These are phyloP conservation scores for Aurelia sp. DNA, from an alignment of 30 jellyfish, hydroid and myxozoan species.

Conservation along the genomic window DNA sequence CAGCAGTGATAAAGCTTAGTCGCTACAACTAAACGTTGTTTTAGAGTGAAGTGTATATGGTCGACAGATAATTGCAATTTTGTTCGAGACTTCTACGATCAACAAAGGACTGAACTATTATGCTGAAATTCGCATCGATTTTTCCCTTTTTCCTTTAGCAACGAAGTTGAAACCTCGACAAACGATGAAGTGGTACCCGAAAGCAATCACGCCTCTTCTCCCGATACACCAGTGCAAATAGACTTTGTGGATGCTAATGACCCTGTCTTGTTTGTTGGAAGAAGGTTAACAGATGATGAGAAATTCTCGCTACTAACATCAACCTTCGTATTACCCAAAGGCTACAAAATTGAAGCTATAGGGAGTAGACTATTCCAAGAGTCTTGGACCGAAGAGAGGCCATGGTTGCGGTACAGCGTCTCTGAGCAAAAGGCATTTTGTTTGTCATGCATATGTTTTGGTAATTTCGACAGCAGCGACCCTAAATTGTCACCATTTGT, in stretches of 20 bases:
- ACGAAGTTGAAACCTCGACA: not conserved
- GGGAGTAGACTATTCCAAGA: slow-evolving; percentile 43
- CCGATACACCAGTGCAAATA: slow-evolving; percentile 33
- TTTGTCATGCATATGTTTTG: slow-evolving; percentile 33
- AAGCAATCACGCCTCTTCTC: too few relatives aligned
- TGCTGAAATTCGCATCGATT: slow-evolving; percentile 59
- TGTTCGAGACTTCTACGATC: slow-evolving; percentile 37
- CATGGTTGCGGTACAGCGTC: slow-evolving; percentile 55
- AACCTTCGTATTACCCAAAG: slow-evolving; percentile 35
- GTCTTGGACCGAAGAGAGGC: slow-evolving; percentile 62
- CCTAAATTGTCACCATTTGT: too few relatives aligned
- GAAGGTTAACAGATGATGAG: slow-evolving; percentile 53
- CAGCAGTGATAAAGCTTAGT: slow-evolving; percentile 35
- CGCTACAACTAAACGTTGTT: slow-evolving; percentile 26
- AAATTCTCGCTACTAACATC: slow-evolving; percentile 49
- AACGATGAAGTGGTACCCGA: too few relatives aligned
- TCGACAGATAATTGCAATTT: slow-evolving; percentile 35
- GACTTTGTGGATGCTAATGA: slow-evolving; percentile 60
- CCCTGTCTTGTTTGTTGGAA: slow-evolving; percentile 34
- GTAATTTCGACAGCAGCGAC: slow-evolving; percentile 8
- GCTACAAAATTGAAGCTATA: slow-evolving; percentile 54
- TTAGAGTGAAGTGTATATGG: slow-evolving; percentile 50
- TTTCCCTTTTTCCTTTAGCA: not conserved
- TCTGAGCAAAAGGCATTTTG: slow-evolving; percentile 25
- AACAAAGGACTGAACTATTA: not conserved